phyloP scores from a whole-genome alignment of 2,888 invertebrate species.

The Marronus borbonicus region DNA sequence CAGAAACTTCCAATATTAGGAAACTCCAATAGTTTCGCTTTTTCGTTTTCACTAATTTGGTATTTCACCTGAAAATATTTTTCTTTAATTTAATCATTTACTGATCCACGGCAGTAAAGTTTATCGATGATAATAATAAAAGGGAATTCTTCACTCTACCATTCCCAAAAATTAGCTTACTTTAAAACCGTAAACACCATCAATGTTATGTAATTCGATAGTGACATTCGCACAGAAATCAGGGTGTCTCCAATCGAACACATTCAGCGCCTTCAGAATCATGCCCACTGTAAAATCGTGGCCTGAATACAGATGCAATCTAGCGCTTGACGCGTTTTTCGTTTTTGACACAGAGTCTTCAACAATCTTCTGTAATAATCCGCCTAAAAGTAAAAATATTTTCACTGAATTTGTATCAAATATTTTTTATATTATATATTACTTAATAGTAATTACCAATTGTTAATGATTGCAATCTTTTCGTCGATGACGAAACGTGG shows the following conservation, averaged over 20 bases:
- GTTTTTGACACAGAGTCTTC: conserved; percentile 41
- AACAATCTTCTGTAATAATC: conserved; percentile 46
- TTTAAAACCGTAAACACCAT: conserved; percentile 45
- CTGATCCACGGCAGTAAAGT: too few species aligned
- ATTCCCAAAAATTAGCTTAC: conserved; percentile 47
- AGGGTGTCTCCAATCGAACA: conserved; percentile 37
- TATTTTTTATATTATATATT: too few species aligned
- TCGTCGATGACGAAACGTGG: conserved; percentile 55
- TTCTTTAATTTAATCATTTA: background rate
- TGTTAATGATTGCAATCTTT: conserved; percentile 14
- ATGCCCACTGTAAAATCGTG: conserved; percentile 50
- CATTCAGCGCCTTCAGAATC: conserved; percentile 36
- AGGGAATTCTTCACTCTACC: too few species aligned
- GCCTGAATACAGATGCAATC: conserved; percentile 48
- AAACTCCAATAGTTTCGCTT: conserved; percentile 15
- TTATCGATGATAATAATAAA: too few species aligned
- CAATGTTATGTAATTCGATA: conserved; percentile 49
- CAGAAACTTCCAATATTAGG: conserved; percentile 41
- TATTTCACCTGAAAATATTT: conserved; percentile 32
- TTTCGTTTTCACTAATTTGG: conserved; percentile 25
- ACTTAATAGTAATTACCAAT: conserved; percentile 10
- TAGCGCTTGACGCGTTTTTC: conserved; percentile 21
- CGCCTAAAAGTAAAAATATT: conserved; percentile 25
- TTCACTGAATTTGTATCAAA: background rate
- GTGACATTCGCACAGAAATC: conserved; percentile 43